Base-by-base conservation (phyloP, 2,797 vertebrate species). In the Geotria australis region DNA sequence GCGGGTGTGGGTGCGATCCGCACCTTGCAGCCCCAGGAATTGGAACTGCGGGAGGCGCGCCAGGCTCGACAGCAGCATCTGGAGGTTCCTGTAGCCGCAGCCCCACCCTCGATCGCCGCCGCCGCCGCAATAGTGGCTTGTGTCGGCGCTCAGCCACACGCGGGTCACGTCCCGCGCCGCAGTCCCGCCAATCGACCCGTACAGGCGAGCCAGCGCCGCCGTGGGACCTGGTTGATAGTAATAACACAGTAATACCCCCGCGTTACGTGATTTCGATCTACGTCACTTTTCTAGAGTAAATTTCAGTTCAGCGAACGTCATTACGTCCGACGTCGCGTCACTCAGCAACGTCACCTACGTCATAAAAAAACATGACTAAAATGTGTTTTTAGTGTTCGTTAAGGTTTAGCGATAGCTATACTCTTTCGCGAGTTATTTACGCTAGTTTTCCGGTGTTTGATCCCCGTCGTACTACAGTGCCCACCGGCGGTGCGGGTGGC, bases 81-180 rank as follows among this genome's bases (percentile, higher is more conserved):
- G 88, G 68, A 88, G 76, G 69, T 95, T 94, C 66, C 88, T 77
- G 72, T 89, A 93, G 57, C 88, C 86, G 10, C 88, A 95, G 14
- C 86, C 86, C 88, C 88, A 95, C 65, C 86, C 83, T 69, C 65
- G 73, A 62, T 94, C 86, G 0, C 86, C 86, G 11, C 66, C 67
- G 10, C 81, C 85, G 8, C 76, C 80, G 58, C 77, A 76, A 72
- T 74, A 91, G 68, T 95, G 83, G 67, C 91, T 80, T 2, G 80
- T 75, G 62, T 70, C 74, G 1, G 75, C 48, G 60, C 81, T 79
- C 61, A 95, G 76, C 85, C 84, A 93, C 24, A 88, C 78, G 1
- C 48, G 77, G n/a, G 60, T 71, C 56, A 69, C 71, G 57, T 84
- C 79, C 64, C 66, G 24, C 24, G 38, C 24, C 24, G 24, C 24